These are phyloP conservation scores for Epinephelus moara DNA, from an alignment of 2,113 vertebrate species.

Conservation along the genomic window DNA sequence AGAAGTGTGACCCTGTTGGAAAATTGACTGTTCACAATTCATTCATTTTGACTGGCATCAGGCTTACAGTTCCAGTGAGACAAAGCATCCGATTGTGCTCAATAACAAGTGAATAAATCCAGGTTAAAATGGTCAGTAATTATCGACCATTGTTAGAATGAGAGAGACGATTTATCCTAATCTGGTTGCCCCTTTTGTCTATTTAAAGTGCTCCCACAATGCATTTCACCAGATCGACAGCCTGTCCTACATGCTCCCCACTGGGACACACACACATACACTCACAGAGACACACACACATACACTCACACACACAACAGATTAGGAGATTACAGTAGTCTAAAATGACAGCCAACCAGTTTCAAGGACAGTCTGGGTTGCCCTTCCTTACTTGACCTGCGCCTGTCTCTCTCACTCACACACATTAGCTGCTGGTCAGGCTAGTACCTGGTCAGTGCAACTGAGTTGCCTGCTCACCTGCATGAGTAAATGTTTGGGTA, in stretches of 20 bases:
- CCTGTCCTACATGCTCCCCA: slow-evolving; percentile 36
- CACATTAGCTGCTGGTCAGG: not conserved
- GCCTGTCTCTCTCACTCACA: slow-evolving; percentile 5
- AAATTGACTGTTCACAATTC: slow-evolving; percentile 3
- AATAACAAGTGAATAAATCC: not conserved
- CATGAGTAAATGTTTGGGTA: not conserved
- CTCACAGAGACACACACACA: slow-evolving; percentile 4
- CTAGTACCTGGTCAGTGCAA: not conserved
- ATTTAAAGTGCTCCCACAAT: slow-evolving; percentile 72
- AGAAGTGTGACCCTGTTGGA: not conserved
- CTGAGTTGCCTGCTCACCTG: not conserved
- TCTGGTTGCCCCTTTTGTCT: slow-evolving; percentile 53
- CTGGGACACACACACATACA: slow-evolving; percentile 7
- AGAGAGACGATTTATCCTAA: slow-evolving; percentile 38
- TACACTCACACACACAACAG: slow-evolving; percentile 19
- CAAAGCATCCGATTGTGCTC: not conserved
- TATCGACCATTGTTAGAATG: not conserved
- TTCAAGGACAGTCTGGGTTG: slow-evolving; percentile 67
- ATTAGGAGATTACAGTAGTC: slow-evolving; percentile 82
- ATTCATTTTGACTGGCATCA: slow-evolving; percentile 3
- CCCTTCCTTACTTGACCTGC: slow-evolving; percentile 39
- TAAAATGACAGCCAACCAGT: slow-evolving; percentile 56
- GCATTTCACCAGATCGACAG: slow-evolving; percentile 61
- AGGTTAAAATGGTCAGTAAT: not conserved
- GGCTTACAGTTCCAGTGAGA: not conserved